These are phyloP conservation scores for Ctenopoma kingsleyae DNA, from an alignment of 2,797 vertebrate species.

Conservation along the genomic window DNA sequence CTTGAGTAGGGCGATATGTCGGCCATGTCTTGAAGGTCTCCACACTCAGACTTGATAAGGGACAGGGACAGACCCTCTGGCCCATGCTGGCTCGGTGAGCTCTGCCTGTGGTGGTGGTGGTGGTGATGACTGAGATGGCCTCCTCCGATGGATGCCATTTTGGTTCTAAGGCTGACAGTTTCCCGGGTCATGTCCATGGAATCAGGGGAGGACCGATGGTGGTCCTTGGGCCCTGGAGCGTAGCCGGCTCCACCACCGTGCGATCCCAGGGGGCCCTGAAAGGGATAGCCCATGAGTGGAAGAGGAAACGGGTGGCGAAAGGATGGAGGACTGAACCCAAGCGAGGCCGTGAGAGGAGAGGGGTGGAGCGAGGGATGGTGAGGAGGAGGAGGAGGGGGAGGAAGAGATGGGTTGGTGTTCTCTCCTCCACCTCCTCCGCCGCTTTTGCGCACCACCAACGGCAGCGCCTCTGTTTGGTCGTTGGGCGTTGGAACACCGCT, in stretches of 20 bases:
- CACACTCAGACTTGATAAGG: conserved; percentile 98
- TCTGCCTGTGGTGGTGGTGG: conserved; percentile 86
- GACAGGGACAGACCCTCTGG: conserved; percentile 94
- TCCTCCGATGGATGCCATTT: conserved; percentile 90
- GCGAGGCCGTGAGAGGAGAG: conserved; percentile 91
- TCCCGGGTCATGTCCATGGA: conserved; percentile 96
- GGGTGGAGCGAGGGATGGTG: conserved; percentile 92
- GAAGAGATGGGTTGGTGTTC: conserved; percentile 79
- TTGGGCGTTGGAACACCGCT: conserved; percentile 86
- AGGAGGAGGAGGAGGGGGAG: conserved; percentile 88
- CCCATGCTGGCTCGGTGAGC: conserved; percentile 92
- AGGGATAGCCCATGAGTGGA: conserved; percentile 97
- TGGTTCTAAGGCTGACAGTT: conserved; percentile 96
- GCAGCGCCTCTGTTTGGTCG: conserved; percentile 97
- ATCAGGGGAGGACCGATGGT: conserved; percentile 91
- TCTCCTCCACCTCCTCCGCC: conserved; percentile 55
- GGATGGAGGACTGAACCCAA: conserved; percentile 94
- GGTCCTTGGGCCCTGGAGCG: conserved; percentile 87
- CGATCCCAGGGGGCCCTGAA: conserved; percentile 91
- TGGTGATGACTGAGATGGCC: conserved; percentile 93
- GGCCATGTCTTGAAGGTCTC: conserved; percentile 97
- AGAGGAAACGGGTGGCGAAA: conserved; percentile 97
- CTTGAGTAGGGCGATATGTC: conserved; percentile 98
- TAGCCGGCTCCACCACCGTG: conserved; percentile 87
- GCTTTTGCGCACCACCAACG: conserved; percentile 95